Conservation (phyloP, 2,113 vertebrate species). For the Gymnarchus niloticus region DNA sequence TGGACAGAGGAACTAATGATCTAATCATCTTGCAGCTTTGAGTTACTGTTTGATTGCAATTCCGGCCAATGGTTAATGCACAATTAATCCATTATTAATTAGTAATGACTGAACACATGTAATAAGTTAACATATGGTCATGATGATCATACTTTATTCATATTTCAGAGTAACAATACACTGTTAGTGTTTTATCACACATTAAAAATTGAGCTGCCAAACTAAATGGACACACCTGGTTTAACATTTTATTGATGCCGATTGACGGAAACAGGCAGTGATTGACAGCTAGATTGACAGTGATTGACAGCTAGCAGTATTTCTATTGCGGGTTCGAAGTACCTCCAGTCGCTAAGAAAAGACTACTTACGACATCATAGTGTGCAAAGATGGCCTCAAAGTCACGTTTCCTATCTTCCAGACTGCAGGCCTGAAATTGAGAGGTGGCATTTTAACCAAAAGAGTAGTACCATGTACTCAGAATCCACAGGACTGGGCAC, state of each 20-base stretch:
- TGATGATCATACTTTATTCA: neutral
- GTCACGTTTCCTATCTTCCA: constrained; percentile 78
- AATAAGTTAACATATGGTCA: neutral
- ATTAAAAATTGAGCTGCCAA: neutral
- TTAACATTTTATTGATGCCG: neutral
- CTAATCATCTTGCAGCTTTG: neutral
- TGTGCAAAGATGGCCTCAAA: constrained; percentile 91
- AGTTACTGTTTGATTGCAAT: neutral
- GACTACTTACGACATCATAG: constrained; percentile 80
- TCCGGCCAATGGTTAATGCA: neutral
- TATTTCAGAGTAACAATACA: neutral
- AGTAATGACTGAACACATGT: neutral
- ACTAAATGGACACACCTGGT: too few relatives aligned
- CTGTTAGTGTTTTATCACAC: neutral
- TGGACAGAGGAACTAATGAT: neutral
- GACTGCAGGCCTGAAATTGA: constrained; percentile 67
- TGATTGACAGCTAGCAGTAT: neutral
- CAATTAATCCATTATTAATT: neutral
- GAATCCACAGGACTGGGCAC: neutral
- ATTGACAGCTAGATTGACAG: neutral
- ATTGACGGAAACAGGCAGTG: neutral
- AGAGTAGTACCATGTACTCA: neutral
- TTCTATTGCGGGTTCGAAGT: neutral
- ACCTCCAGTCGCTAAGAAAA: neutral
- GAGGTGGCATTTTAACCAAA: neutral